Conservation (phyloP, 2,113 vertebrate genomes). For the Eira barbara region DNA sequence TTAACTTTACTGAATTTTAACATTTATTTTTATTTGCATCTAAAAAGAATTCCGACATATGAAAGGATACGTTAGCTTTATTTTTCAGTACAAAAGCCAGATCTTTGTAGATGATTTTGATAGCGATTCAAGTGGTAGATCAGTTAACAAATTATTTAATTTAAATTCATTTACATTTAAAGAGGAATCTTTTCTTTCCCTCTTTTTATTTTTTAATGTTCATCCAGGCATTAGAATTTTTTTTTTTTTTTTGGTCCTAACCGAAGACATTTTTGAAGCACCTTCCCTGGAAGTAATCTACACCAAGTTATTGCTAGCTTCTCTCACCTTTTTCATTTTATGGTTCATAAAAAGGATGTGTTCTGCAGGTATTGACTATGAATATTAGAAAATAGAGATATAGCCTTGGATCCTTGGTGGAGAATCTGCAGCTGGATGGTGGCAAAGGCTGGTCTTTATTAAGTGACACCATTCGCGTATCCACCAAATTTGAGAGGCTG, state of each 20-base stretch:
- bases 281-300: slow-evolving; percentile 36
- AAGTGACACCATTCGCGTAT: not conserved
- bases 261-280: slow-evolving; percentile 41
- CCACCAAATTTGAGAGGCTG: not conserved
- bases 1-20: not conserved
- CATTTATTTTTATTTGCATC: slow-evolving; percentile 7
- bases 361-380: not conserved
- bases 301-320: slow-evolving; percentile 7
- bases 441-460: not conserved
- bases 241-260: not conserved
- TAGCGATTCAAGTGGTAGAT: not conserved
- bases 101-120: not conserved
- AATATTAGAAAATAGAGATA: not conserved
- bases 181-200: not conserved
- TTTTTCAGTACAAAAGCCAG: not conserved
- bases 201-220: not conserved
- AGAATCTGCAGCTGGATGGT: not conserved
- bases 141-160: slow-evolving; percentile 7
- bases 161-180: slow-evolving; percentile 39
- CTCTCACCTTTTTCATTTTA: not conserved
- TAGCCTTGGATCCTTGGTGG: not conserved
- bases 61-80: not conserved
- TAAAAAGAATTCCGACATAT: not conserved
- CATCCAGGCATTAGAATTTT: not conserved
- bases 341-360: not conserved